These are phyloP conservation scores for Alviniconcha marisindica DNA, from an alignment of 1,140 invertebrate species.

Conservation along the genomic window DNA sequence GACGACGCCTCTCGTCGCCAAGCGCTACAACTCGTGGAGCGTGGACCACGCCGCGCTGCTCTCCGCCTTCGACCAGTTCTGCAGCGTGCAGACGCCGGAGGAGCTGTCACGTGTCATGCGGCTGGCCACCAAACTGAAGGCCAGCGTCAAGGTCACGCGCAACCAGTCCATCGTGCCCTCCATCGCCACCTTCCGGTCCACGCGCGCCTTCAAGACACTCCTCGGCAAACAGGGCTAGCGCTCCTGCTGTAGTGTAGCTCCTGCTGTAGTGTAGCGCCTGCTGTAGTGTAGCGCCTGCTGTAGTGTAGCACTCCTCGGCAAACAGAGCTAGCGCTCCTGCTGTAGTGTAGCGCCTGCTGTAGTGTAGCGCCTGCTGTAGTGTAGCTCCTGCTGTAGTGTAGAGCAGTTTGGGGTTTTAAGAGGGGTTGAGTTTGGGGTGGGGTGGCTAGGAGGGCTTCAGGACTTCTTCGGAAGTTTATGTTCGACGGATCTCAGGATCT, in stretches of 20 bases:
- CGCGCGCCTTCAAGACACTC: neutral
- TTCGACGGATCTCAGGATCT: too few species aligned
- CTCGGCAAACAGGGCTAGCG: neutral
- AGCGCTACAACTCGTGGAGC: slow-evolving; percentile 29
- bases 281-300: neutral
- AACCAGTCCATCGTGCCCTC: slow-evolving; percentile 27
- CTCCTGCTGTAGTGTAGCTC: too few species aligned
- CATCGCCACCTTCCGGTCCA: slow-evolving; percentile 26
- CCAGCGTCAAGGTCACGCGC: slow-evolving; percentile 38
- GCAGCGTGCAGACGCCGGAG: slow-evolving; percentile 47
- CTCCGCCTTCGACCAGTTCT: slow-evolving; percentile 56
- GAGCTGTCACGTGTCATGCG: slow-evolving; percentile 54
- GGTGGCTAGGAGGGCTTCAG: too few species aligned
- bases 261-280: neutral
- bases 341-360: neutral
- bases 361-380: neutral
- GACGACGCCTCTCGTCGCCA: slow-evolving; percentile 19
- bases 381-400: too few species aligned
- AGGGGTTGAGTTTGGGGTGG: too few species aligned
- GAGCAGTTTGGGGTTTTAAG: too few species aligned
- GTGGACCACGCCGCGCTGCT: slow-evolving; percentile 22
- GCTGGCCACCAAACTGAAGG: slow-evolving; percentile 57
- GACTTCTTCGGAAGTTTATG: too few species aligned
- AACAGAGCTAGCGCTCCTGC: too few species aligned
- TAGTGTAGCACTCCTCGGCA: too few species aligned